phyloP scores from a whole-genome alignment of 2,888 invertebrate genomes.

The Leptinotarsa haldemani region DNA sequence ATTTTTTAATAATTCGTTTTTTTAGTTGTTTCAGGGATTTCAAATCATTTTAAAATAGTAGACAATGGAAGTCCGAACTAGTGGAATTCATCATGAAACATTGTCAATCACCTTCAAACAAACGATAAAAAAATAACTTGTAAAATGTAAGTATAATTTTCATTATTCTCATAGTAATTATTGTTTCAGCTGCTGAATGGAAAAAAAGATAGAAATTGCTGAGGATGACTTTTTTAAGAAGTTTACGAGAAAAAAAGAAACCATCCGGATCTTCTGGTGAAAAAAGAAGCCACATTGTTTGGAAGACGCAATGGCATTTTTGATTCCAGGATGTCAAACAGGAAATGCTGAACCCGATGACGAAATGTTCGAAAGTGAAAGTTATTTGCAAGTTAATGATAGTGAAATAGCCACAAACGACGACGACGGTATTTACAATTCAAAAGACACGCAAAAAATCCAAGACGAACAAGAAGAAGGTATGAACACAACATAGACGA shows the following conservation, averaged over 20 bases:
- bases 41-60: too few species aligned
- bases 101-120: too few species aligned
- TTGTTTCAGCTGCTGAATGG: slow-evolving; percentile 33
- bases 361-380: slow-evolving; percentile 13
- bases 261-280: slow-evolving; percentile 21
- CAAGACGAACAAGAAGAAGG: slow-evolving; percentile 24
- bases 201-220: slow-evolving; percentile 35
- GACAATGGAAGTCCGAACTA: too few species aligned
- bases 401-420: slow-evolving; percentile 21
- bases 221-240: slow-evolving; percentile 26
- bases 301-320: slow-evolving; percentile 30
- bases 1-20: too few species aligned
- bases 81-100: too few species aligned
- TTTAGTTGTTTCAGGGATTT: too few species aligned
- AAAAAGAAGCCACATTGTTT: slow-evolving; percentile 33
- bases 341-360: slow-evolving; percentile 32
- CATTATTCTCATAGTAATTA: slow-evolving; percentile 17
- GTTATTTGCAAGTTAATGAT: slow-evolving; percentile 26
- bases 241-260: slow-evolving; percentile 30
- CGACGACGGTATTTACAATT: slow-evolving; percentile 24
- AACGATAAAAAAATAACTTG: slow-evolving; percentile 22
- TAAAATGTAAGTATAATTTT: slow-evolving; percentile 19
- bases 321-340: slow-evolving; percentile 34
- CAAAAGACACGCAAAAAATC: slow-evolving; percentile 18
- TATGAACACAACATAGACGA: slow-evolving; percentile 21